Evolutionary conservation across 2,797 vertebrate genomes (phyloP), one percentile per base, ranked within the genome.

Genomic region (Platyrinchus mystaceus): DNA sequence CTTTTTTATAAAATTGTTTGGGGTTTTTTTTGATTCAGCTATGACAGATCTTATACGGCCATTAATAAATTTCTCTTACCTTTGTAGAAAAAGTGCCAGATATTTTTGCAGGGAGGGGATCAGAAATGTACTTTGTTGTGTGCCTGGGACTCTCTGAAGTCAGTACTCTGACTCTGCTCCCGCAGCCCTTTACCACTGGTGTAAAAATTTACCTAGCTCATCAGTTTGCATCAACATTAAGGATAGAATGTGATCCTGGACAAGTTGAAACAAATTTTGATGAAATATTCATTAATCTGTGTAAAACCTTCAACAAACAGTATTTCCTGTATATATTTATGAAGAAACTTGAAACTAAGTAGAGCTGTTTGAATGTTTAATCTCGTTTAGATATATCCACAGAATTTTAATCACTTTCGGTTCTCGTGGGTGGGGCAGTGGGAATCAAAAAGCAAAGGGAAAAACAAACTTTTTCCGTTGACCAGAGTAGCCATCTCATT

Each of bases 211-310:
- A 12, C 34, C 26, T 82, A 4, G 55, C 39, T 93, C 30, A 26
- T 69, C 37, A 16, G 47, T 78, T 78, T 86, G 19, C 28, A 67
- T 73, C 50, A 37, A 3, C 4, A 0, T 68, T 58, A 59, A 62
- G 43, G 59, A 28, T 86, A 84, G 59, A 47, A 80, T 3, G 2
- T 82, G 67, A 84, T 77, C n/a, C 37, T 74, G 41, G 19, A 47
- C 30, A 66, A 14, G 32, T 53, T 87, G 37, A 85, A 92, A 77
- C 32, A 67, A 36, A 84, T 89, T 87, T 89, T n/a, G 39, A 37
- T 92, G 39, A 91, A 85, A 80, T 80, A 74, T 43, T 90, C 50
- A 66, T 93, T 93, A 85, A 71, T 89, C 78, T 74, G 11, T 83
- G 27, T 64, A 77, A 92, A 94, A 90, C n/a, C 50, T 92, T 94